Conservation (phyloP, 2,888 invertebrate genomes). For the Gryllus longicercus region DNA sequence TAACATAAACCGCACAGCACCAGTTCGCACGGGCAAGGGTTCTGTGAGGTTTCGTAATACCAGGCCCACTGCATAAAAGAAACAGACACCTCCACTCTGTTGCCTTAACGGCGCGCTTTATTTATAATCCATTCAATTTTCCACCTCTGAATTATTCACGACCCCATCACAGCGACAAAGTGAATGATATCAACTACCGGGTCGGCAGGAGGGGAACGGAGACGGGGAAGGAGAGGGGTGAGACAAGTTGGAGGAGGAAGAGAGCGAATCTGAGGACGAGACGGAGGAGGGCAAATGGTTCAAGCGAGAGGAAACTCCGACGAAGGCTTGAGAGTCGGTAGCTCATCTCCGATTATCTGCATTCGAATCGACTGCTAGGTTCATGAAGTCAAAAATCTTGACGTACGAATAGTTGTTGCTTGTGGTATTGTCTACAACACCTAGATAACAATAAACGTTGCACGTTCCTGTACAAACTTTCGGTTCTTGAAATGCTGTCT, state of each 20-base stretch:
- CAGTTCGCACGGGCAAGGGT: too few species aligned
- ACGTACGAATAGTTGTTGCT: too few species aligned
- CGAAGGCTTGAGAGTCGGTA: too few species aligned
- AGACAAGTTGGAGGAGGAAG: neutral
- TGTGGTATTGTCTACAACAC: too few species aligned
- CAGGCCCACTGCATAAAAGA: neutral
- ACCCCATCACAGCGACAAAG: conserved; percentile 17
- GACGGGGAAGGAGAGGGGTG: neutral
- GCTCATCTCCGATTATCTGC: too few species aligned
- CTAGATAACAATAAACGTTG: too few species aligned
- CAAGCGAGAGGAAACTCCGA: too few species aligned
- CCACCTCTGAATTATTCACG: conserved; percentile 5
- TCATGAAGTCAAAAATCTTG: too few species aligned
- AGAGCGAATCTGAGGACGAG: neutral
- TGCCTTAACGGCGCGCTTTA: neutral
- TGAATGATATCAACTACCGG: conserved; percentile 17
- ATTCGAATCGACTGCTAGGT: too few species aligned
- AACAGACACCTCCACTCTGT: neutral
- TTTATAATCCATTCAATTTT: conserved; percentile 17
- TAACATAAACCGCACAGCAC: too few species aligned
- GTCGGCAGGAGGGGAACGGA: neutral
- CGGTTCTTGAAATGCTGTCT: too few species aligned
- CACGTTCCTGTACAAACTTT: too few species aligned
- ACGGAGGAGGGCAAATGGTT: neutral
- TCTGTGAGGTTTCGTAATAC: neutral